A percentile compares a stretch with the other conserved stretches of the same genome.
phyloP scores from a whole-genome alignment of 35 echinoderm and acorn worm genomes.

The Anneissia japonica region DNA sequence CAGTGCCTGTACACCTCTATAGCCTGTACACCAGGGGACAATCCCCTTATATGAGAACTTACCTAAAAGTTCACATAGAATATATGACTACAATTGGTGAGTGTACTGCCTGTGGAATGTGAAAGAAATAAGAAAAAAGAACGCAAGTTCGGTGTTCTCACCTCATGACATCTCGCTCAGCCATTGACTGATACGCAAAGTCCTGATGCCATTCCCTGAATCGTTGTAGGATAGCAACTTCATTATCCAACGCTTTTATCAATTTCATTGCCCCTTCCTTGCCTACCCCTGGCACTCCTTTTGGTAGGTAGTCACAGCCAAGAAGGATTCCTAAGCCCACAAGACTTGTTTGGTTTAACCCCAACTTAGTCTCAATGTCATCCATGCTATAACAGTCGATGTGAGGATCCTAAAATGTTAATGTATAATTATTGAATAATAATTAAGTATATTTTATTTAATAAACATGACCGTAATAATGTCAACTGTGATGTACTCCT shows the following conservation, averaged over 20 bases:
- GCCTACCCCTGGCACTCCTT: constrained; percentile 79
- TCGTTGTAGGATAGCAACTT: constrained; percentile 44
- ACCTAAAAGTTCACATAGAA: no score
- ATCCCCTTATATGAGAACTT: no score
- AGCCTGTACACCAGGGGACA: no score
- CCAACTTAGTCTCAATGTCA: constrained; percentile 50
- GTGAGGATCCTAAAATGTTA: constrained; percentile 46
- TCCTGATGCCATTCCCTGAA: constrained; percentile 56
- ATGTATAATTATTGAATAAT: background rate
- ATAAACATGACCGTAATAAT: no score
- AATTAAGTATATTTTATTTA: no score
- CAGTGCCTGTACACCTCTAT: no score
- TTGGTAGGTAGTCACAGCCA: constrained; percentile 85
- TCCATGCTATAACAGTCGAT: constrained; percentile 79
- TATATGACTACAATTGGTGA: no score
- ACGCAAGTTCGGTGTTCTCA: background rate
- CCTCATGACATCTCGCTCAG: constrained; percentile 68
- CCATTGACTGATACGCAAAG: background rate
- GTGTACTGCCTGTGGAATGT: no score
- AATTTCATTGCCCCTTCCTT: constrained; percentile 65
- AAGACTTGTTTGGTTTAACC: constrained; percentile 42
- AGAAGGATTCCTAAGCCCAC: constrained; percentile 70
- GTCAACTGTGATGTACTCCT: no score
- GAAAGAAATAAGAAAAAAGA: no score
- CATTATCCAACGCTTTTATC: constrained; percentile 20